Conservation (phyloP, 2,888 invertebrate genomes). For the Volucella inanis region DNA sequence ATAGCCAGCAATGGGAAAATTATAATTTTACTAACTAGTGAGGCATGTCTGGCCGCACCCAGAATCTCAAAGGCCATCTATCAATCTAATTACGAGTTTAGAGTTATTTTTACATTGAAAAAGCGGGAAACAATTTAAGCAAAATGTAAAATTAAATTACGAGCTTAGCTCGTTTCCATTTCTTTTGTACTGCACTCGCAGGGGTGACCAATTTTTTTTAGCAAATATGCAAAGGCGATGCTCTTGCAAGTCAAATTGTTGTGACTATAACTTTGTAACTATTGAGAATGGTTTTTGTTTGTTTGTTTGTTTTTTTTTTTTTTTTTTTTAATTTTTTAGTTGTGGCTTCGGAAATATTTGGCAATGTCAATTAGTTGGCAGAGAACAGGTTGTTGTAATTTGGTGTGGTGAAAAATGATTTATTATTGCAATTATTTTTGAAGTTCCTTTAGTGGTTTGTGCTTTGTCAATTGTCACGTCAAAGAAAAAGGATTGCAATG, state of each 20-base stretch:
- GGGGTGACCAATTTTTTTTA: neutral
- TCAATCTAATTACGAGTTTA: slow-evolving; percentile 48
- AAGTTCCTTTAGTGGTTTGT: neutral
- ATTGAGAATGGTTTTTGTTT: neutral
- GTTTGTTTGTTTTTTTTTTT: neutral
- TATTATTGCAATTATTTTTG: neutral
- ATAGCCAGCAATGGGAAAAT: neutral
- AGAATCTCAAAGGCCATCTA: slow-evolving; percentile 60
- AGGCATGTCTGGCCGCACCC: slow-evolving; percentile 64
- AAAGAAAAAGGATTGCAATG: no score
- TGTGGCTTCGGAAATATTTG: slow-evolving; percentile 20
- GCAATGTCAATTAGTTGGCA: neutral
- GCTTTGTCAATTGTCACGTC: no score
- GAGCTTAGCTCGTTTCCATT: neutral
- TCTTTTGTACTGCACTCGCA: neutral
- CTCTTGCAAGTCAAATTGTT: slow-evolving; percentile 15
- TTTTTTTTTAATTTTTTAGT: neutral
- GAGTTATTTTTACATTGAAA: slow-evolving; percentile 47
- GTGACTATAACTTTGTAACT: no score
- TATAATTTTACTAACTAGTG: slow-evolving; percentile 49
- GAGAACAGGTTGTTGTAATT: no score
- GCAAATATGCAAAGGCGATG: neutral
- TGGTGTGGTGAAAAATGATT: no score
- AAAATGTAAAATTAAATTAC: neutral
- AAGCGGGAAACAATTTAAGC: neutral